These are phyloP conservation scores for Colossoma macropomum DNA, from an alignment of 2,113 vertebrate genomes.

Conservation along the genomic window DNA sequence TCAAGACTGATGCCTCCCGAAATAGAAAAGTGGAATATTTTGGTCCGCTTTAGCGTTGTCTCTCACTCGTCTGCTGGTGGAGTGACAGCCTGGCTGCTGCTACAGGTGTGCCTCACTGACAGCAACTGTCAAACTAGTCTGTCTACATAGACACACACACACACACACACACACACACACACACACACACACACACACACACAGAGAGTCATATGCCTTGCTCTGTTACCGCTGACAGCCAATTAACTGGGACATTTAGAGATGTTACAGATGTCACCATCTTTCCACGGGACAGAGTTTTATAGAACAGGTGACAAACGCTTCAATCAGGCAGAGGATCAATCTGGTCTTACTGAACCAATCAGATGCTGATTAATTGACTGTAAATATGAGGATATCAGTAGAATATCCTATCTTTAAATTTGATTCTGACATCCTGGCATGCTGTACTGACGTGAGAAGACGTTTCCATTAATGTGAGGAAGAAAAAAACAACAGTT, in stretches of 20 bases:
- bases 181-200: not conserved
- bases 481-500: not conserved
- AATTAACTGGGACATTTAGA: constrained; percentile 37
- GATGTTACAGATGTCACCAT: constrained; percentile 26
- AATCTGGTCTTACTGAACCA: not conserved
- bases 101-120: constrained; percentile 32
- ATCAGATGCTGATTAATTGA: not conserved
- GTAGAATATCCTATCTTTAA: not conserved
- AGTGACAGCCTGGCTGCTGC: constrained; percentile 14
- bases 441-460: not conserved
- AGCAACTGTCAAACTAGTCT: constrained; percentile 34
- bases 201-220: constrained; percentile 14
- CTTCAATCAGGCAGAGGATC: not conserved
- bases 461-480: not conserved
- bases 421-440: not conserved
- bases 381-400: not conserved
- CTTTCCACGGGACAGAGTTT: not conserved
- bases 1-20: not conserved
- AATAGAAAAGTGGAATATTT: not conserved
- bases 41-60: not conserved
- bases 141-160: not conserved
- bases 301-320: constrained; percentile 25
- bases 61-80: not conserved
- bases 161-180: not conserved
- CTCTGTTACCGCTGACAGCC: constrained; percentile 36